Base-by-base conservation (phyloP, 2,888 invertebrate species). In the Euplexia lucipara region DNA sequence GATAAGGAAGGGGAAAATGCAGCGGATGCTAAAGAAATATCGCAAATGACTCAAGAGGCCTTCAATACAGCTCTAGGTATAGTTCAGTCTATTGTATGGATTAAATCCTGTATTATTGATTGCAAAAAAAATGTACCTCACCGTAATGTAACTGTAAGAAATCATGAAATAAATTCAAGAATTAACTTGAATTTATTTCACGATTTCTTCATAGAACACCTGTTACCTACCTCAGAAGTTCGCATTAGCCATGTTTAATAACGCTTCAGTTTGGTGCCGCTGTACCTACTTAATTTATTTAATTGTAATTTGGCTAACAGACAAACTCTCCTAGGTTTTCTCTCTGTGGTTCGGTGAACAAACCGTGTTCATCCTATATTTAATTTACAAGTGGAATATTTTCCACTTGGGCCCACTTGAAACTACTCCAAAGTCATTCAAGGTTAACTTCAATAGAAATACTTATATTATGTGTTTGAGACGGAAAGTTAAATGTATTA, bases 21-120 rank as follows among this genome's bases (percentile, higher is more conserved):
- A 18, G 80, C 83, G 75, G 87, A 88, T 77, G 80, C 84, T 79
- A 78, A 67, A 12, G 79, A 79, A 56, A 68, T 75, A 61, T 52
- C 70, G 48, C 48, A 61, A 72, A 78, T 78, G 61, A 78, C 82
- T 56, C 74, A 73, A 64, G 86, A 85, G 77, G 84, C 87, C 9
- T 85, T 79, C 68, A 84, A 84, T 68, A 59, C 67, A 16, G 82
- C 80, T 58, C 60, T 86, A 74, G 87, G 88, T 88, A 88, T 59
- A 14, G 32, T 41, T 18, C 3, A 30, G 26, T 53, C 3, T 39
- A 30, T 64, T 64, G 16, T 42, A 32, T 47, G 2, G 5, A 9
- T 35, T 39, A 14, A 16, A 9, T 34, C 34, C 20, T 48, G 20
- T 10, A 20, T 39, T 49, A 49, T 71, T 65, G 10, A 35, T 57